Percentiles rank a stretch among this genome's conserved stretches.
Conservation (phyloP, 1,140 invertebrate genomes). For the Paraescarpia echinospica region DNA sequence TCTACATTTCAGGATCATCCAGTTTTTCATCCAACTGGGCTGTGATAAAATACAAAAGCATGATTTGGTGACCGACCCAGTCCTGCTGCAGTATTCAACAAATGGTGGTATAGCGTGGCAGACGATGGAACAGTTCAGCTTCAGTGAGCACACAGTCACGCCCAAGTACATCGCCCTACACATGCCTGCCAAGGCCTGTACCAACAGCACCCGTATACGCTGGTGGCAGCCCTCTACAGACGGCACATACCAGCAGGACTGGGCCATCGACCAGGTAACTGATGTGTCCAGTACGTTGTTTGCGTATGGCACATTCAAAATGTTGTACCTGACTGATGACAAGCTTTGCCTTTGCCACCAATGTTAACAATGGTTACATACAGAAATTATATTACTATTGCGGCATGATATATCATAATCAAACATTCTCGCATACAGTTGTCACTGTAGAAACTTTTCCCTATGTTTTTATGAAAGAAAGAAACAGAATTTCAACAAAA, state of each 20-base stretch:
- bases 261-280: conserved; percentile 58
- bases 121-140: conserved; percentile 56
- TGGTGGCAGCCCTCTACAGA: conserved; percentile 59
- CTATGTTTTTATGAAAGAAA: too few species aligned
- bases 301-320: too few species aligned
- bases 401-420: too few species aligned
- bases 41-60: conserved; percentile 39
- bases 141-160: conserved; percentile 30
- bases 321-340: too few species aligned
- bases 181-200: conserved; percentile 48
- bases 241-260: conserved; percentile 53
- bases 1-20: conserved; percentile 45
- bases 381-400: too few species aligned
- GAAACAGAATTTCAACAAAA: too few species aligned
- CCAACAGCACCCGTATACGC: conserved; percentile 51
- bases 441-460: too few species aligned
- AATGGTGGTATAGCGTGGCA: conserved; percentile 62
- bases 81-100: conserved; percentile 60
- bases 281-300: too few species aligned
- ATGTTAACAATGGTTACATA: too few species aligned
- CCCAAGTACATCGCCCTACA: conserved; percentile 48
- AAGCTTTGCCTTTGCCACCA: too few species aligned
- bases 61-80: conserved; percentile 42
- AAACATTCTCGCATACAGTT: too few species aligned
- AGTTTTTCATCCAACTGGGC: conserved; percentile 54